A percentile compares a stretch with the other conserved stretches of the same genome.
Conservation (phyloP, 2,797 vertebrate genomes). For the Rhynchotus rufescens region DNA sequence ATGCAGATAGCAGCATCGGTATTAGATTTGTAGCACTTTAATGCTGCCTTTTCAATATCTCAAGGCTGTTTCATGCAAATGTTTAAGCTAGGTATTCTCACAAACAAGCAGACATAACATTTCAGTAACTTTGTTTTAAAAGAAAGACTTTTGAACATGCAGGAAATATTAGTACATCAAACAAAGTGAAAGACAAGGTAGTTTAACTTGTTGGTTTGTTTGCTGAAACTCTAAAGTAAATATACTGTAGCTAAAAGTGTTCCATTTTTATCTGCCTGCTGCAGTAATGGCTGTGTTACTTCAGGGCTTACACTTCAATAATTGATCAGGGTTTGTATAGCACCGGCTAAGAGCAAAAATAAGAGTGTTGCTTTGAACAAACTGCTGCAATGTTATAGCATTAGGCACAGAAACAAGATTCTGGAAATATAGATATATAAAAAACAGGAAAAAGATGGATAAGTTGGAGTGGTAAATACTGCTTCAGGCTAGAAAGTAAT, state of each 20-base stretch:
- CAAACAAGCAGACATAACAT: constrained; percentile 54
- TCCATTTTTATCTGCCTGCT: constrained; percentile 87
- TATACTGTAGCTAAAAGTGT: constrained; percentile 86
- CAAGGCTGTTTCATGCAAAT: constrained; percentile 71
- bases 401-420: constrained; percentile 86
- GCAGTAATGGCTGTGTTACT: constrained; percentile 89
- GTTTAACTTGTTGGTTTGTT: constrained; percentile 85
- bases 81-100: constrained; percentile 66
- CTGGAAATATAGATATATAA: constrained; percentile 87
- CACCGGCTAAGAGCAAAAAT: constrained; percentile 94
- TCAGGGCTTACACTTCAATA: constrained; percentile 91
- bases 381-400: constrained; percentile 90
- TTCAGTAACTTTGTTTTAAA: constrained; percentile 67
- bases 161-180: constrained; percentile 77
- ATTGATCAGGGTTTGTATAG: constrained; percentile 94
- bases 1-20: constrained; percentile 72
- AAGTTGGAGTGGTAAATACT: constrained; percentile 87
- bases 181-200: constrained; percentile 80
- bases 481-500: constrained; percentile 97
- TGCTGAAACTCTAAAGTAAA: constrained; percentile 86
- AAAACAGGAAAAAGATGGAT: constrained; percentile 87
- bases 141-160: constrained; percentile 72
- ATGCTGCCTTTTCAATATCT: constrained; percentile 57
- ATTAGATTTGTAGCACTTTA: constrained; percentile 72
- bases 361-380: constrained; percentile 91